Conservation (phyloP, 2,888 invertebrate species). For the Glyphotaelius pellucidus region DNA sequence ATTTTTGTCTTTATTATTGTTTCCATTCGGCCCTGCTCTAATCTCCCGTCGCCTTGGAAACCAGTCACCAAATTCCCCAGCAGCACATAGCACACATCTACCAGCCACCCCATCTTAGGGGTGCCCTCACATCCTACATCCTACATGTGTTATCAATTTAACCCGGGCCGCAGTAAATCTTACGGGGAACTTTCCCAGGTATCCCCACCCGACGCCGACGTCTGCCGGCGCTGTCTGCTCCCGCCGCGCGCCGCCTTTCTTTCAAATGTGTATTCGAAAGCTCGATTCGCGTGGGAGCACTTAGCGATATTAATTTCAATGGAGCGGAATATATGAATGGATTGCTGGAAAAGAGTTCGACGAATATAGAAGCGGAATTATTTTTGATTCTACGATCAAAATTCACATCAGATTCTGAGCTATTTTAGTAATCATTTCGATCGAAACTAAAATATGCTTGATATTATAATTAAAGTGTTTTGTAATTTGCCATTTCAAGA, state of each 20-base stretch:
- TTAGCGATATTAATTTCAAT: constrained; percentile 27
- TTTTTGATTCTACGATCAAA: background rate
- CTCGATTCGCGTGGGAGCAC: constrained; percentile 17
- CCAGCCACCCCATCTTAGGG: background rate
- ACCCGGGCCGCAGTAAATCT: constrained; percentile 44
- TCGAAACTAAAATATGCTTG: too few relatives aligned
- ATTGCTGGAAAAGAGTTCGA: background rate
- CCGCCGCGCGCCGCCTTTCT: background rate
- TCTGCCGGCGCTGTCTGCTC: background rate
- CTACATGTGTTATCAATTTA: constrained; percentile 48
- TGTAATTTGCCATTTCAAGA: too few relatives aligned
- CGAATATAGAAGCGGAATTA: background rate
- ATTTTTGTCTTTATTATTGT: background rate
- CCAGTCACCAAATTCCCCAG: background rate
- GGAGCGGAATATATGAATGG: background rate
- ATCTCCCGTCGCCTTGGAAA: constrained; percentile 14
- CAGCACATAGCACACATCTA: background rate
- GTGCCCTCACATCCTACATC: background rate
- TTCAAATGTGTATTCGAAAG: constrained; percentile 22
- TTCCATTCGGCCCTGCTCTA: background rate
- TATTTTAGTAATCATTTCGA: background rate
- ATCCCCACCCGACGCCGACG: background rate
- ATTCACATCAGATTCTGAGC: background rate
- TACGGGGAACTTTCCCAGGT: constrained; percentile 33
- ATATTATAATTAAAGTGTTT: too few relatives aligned